Evolutionary conservation across 2,888 invertebrate species (phyloP).

Genomic region (Acleris laterana): DNA sequence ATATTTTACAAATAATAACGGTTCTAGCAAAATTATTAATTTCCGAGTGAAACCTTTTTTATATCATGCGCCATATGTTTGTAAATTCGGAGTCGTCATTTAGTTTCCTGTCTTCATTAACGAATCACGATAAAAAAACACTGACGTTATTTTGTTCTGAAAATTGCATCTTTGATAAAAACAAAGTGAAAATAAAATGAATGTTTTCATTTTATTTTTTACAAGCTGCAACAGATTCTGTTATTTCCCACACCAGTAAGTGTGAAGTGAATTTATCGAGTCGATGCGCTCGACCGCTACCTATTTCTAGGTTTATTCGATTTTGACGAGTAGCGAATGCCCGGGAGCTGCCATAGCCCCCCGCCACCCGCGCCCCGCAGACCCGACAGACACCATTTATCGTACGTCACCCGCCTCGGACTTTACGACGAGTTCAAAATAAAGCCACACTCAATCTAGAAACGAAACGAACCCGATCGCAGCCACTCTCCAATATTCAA

Average conservation of each 20-base stretch:
- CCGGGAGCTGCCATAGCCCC: constrained; percentile 14
- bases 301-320: constrained; percentile 25
- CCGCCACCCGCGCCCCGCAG: neutral
- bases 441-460: constrained; percentile 66
- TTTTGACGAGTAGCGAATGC: constrained; percentile 29
- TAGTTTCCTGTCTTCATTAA: too few species aligned
- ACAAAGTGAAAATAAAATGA: neutral
- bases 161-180: neutral
- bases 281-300: constrained; percentile 18
- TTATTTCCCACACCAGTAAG: constrained; percentile 11
- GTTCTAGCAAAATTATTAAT: too few species aligned
- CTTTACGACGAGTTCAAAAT: constrained; percentile 65
- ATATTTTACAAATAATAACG: too few species aligned
- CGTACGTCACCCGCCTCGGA: constrained; percentile 32
- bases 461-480: constrained; percentile 57
- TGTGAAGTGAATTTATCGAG: constrained; percentile 14
- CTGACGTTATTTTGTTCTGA: too few species aligned
- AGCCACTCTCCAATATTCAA: constrained; percentile 69
- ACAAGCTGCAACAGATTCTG: constrained; percentile 2
- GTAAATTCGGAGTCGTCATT: too few species aligned
- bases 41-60: too few species aligned
- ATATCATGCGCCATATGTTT: too few species aligned
- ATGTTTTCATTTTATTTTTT: neutral
- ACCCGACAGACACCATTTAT: constrained; percentile 45
- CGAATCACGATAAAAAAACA: too few species aligned